Percentiles rank a stretch among this genome's conserved stretches.
Evolutionary conservation across 2,888 invertebrate species (phyloP).

Genomic region (Tenthredo distinguenda): DNA sequence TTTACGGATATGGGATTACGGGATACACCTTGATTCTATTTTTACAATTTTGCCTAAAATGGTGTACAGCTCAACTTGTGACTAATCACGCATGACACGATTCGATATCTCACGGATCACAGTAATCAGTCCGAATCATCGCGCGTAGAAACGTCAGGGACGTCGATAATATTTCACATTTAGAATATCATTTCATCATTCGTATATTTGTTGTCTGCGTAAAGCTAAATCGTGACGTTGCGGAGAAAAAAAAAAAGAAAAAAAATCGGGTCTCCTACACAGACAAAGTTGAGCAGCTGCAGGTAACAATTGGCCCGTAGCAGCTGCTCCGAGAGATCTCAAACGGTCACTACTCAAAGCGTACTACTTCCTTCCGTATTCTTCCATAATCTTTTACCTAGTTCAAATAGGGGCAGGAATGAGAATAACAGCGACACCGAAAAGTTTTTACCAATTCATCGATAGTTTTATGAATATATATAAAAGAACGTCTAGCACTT

Average conservation of each 20-base stretch:
- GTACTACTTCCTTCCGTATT: neutral
- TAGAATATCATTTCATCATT: neutral
- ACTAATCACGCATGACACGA: neutral
- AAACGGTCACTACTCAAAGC: neutral
- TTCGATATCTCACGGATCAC: slow-evolving; percentile 15
- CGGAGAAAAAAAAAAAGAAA: neutral
- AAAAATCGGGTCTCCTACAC: neutral
- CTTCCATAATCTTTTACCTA: neutral
- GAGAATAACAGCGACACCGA: neutral
- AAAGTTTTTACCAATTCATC: neutral
- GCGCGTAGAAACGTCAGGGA: neutral
- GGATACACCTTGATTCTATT: slow-evolving; percentile 24
- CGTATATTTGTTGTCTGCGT: neutral
- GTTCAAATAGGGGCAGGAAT: neutral
- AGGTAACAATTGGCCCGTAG: neutral
- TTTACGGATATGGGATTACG: slow-evolving; percentile 10
- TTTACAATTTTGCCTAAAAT: slow-evolving; percentile 33
- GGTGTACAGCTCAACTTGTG: neutral
- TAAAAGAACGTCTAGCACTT: neutral
- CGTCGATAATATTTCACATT: neutral
- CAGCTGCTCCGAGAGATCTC: neutral
- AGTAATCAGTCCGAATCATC: neutral
- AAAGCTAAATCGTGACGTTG: neutral
- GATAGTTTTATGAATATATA: neutral
- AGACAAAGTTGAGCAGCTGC: neutral